A percentile compares a stretch with the other conserved stretches of the same genome.
Conservation (phyloP, 2,888 invertebrate species). For the Chelonus formosanus region DNA sequence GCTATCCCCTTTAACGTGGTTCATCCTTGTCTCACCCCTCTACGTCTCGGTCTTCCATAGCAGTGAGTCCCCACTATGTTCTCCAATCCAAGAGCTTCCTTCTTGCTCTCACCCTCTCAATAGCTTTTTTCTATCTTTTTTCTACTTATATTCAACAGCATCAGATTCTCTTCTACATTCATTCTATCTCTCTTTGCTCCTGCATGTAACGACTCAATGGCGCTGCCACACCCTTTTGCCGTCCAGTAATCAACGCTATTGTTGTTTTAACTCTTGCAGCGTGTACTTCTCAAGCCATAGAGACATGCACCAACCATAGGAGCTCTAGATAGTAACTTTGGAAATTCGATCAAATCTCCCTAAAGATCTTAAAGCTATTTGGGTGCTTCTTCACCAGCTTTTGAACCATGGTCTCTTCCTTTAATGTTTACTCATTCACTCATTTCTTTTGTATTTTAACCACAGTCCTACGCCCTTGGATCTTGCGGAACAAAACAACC, state of each 20-base stretch:
- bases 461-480: constrained; percentile 9
- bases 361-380: too few relatives aligned
- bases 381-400: not conserved
- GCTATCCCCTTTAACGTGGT: constrained; percentile 64
- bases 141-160: constrained; percentile 27
- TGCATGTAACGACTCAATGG: constrained; percentile 64
- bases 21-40: constrained; percentile 57
- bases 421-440: not conserved
- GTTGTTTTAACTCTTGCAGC: constrained; percentile 57
- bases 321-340: too few relatives aligned
- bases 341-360: too few relatives aligned
- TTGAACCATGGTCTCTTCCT: not conserved
- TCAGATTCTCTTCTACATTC: constrained; percentile 27
- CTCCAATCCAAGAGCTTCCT: constrained; percentile 35
- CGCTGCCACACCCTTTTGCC: constrained; percentile 64
- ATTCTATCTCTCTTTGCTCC: constrained; percentile 52
- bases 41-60: constrained; percentile 34
- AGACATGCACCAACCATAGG: not conserved
- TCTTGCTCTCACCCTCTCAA: constrained; percentile 31
- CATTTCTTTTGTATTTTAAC: not conserved
- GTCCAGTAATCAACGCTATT: constrained; percentile 64
- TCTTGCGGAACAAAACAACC: not conserved
- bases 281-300: constrained; percentile 32
- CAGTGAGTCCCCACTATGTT: constrained; percentile 22
- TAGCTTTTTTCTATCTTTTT: constrained; percentile 27